Base-by-base conservation (phyloP, 2,888 invertebrate genomes). In the Thymelicus acteon region DNA sequence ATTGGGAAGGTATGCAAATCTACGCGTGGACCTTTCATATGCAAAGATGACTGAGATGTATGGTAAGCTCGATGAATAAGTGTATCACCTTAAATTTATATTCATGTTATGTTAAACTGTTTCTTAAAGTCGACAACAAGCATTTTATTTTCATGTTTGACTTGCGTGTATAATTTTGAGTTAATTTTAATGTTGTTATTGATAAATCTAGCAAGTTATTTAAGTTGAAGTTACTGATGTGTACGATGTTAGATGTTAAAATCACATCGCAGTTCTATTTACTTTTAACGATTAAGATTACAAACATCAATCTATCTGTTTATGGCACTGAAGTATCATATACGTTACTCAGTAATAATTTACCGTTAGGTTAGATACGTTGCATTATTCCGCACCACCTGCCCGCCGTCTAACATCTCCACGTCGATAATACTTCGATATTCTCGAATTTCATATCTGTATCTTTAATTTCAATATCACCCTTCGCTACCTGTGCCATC, bases 391-490 rank as follows among this genome's bases (percentile, higher is more conserved):
- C 71, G 67, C 66, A 62, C 71, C 74, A 73, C 75, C 74, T 74
- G 67, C 74, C 70, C 74, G 70, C 24, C 66, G 72, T 57, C 72
- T 73, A 71, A 71, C 72, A 73, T 69, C 73, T 72, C 72, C 58
- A 65, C 65, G 60, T 72, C 67, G 73, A 72, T 71, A 74, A 72
- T 72, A 72, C 71, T 72, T 72, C 73, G 73, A 75, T 75, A 74
- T 75, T 75, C 76, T 88, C 85, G 85, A 89, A 88, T 90, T 89
- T 88, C 85, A 80, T 79, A 86, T 86, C 85, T 87, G 88, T 91
- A 91, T 92, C 88, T 90, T 87, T 92, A 91, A 92, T 92, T 93
- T 93, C 91, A 92, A 92, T 93, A 91, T 88, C 88, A 85, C 88
- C 90, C 89, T 86, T 85, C 83, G 81, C 86, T 91, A 91, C 91